Evolutionary conservation across 2,888 invertebrate genomes (phyloP).

Genomic region (Antitype chi): DNA sequence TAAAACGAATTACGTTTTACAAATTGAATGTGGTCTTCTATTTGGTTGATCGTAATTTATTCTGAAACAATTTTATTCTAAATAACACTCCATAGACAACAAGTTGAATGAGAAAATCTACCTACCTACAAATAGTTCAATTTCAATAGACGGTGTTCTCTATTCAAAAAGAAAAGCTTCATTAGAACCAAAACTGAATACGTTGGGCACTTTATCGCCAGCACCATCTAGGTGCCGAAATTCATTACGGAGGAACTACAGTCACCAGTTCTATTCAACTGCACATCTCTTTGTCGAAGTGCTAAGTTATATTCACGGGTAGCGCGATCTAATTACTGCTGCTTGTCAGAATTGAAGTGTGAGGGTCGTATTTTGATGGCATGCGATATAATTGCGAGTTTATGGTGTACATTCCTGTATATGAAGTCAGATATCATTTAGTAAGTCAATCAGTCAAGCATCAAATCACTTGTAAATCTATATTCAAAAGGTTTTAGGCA

Average conservation of each 20-base stretch:
- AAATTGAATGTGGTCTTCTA: not conserved
- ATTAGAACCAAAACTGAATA: slow-evolving; percentile 25
- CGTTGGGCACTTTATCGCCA: slow-evolving; percentile 25
- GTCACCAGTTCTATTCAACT: slow-evolving; percentile 59
- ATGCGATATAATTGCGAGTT: slow-evolving; percentile 28
- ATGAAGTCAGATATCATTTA: not conserved
- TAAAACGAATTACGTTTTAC: not conserved
- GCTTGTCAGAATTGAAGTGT: slow-evolving; percentile 66
- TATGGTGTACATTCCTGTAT: not conserved
- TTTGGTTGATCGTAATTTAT: not conserved
- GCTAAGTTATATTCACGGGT: slow-evolving; percentile 71
- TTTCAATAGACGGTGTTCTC: not conserved
- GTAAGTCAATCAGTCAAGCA: not conserved
- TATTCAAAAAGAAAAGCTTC: slow-evolving; percentile 11
- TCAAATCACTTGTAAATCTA: not conserved
- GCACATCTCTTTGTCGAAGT: slow-evolving; percentile 63
- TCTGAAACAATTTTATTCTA: not conserved
- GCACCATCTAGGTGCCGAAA: slow-evolving; percentile 44
- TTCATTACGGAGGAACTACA: slow-evolving; percentile 48
- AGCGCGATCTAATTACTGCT: slow-evolving; percentile 75
- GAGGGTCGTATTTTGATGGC: slow-evolving; percentile 39
- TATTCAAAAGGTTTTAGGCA: not conserved
- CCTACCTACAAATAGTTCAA: not conserved
- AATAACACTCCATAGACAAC: not conserved
- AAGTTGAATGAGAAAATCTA: not conserved